These are phyloP conservation scores for Cheilosia grossa DNA, from an alignment of 2,888 invertebrate genomes.

Conservation along the genomic window DNA sequence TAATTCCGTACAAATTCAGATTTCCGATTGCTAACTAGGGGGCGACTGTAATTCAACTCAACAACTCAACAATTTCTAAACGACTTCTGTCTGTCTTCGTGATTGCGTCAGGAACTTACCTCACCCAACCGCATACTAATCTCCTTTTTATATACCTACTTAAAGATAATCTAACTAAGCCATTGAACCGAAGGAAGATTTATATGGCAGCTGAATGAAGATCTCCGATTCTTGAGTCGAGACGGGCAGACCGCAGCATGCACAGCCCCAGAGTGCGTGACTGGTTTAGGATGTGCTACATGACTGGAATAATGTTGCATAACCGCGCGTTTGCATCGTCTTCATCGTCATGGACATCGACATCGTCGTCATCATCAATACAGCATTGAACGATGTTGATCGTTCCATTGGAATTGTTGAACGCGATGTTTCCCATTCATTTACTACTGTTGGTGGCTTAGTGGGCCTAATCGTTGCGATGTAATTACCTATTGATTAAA, in stretches of 20 bases:
- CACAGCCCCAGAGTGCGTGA: slow-evolving; percentile 68
- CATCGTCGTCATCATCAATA: slow-evolving; percentile 60
- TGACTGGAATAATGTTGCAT: slow-evolving; percentile 74
- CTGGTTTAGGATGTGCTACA: slow-evolving; percentile 74
- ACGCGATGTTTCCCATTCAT: slow-evolving; percentile 75
- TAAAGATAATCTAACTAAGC: slow-evolving; percentile 66
- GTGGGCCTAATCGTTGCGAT: slow-evolving; percentile 69
- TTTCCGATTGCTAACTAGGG: no score
- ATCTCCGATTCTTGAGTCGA: slow-evolving; percentile 56
- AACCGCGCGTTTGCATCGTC: slow-evolving; percentile 70
- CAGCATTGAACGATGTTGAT: slow-evolving; percentile 70
- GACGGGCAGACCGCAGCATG: slow-evolving; percentile 63
- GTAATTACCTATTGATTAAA: slow-evolving; percentile 75
- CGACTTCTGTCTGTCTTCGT: not conserved
- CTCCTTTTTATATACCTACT: slow-evolving; percentile 57
- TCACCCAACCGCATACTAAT: slow-evolving; percentile 60
- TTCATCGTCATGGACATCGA: slow-evolving; percentile 37
- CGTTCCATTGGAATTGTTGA: slow-evolving; percentile 75
- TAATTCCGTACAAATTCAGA: no score
- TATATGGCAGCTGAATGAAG: slow-evolving; percentile 70
- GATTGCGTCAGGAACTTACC: slow-evolving; percentile 21
- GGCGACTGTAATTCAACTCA: no score
- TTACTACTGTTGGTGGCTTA: slow-evolving; percentile 75
- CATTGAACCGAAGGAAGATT: slow-evolving; percentile 65
- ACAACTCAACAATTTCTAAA: no score